Evolutionary conservation across 2,888 invertebrate genomes (phyloP).

Genomic region (Onchidella celtica): DNA sequence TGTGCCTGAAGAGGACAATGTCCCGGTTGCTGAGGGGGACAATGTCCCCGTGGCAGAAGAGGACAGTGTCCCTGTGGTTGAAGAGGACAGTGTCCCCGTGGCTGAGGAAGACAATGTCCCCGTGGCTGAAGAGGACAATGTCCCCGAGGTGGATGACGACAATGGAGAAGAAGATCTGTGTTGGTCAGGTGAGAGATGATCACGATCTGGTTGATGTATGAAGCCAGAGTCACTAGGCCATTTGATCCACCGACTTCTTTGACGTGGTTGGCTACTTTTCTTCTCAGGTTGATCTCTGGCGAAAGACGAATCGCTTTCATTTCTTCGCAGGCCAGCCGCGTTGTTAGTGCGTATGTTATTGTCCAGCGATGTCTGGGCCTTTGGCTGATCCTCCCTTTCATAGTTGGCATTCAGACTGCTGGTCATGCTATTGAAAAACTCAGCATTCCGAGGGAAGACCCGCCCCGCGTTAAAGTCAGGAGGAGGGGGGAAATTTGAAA

Average conservation of each 20-base stretch:
- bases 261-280: not conserved
- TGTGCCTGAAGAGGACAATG: not conserved
- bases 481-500: constrained; percentile 34
- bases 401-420: constrained; percentile 41
- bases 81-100: not conserved
- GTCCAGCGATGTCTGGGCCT: not conserved
- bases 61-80: not conserved
- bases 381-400: not conserved
- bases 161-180: constrained; percentile 5
- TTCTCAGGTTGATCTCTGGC: not conserved
- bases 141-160: constrained; percentile 18
- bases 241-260: constrained; percentile 4
- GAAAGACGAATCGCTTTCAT: not conserved
- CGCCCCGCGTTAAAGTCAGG: constrained; percentile 21
- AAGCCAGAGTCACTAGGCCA: constrained; percentile 42
- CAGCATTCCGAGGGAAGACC: constrained; percentile 13
- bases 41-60: not conserved
- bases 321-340: not conserved
- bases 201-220: not conserved
- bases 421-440: constrained; percentile 40
- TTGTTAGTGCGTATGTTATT: not conserved
- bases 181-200: not conserved
- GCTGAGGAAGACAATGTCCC: constrained; percentile 8
- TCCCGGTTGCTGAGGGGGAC: not conserved
- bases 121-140: constrained; percentile 19